Evolutionary conservation across 2,888 invertebrate species (phyloP), one percentile per base, ranked within the genome.

Genomic region (Eubasilissa splendida): DNA sequence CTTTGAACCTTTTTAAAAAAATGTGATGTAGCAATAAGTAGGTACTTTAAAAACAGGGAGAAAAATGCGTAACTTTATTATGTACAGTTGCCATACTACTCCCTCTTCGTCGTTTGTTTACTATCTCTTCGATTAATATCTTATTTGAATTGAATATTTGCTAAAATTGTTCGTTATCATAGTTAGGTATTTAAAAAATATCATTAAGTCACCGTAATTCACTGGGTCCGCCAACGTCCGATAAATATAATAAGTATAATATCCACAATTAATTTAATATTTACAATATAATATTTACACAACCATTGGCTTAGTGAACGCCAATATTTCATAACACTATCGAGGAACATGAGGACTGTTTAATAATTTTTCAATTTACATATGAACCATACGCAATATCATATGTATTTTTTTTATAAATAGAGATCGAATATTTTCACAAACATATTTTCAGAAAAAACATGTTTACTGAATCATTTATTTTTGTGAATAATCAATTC

Each of bases 271-370:
- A 63, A 8, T 14, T 10, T 68, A 33, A 10, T 68, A 68, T 68
- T 52, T 68, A 68, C 68, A 68, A 68, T 60, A 1, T 22, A 7
- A 14, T 50, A 52, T 9, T 52, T 70, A 70, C 70, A 70, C n/a
- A 70, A 70, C 63, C 52, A 53, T 53, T 70, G 70, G 53, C 70
- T 14, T 53, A 53, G 14, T 22, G 11, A n/a, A 22, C 52, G 70
- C 53, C 70, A 53, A 70, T 70, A 68, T 53, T 22, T 52, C 53
- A 22, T 66, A 66, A 11, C 8, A 58, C 10, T 73, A 73, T 10
- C 59, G 58, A 73, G 56, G 58, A 66, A 66, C 66, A 14, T 53
- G 73, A 73, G 73, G 73, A 73, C 73, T 73, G 73, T 73, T 73
- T 56, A 73, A 58, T 31, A 73, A 73, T 33, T 56, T 73, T 73